Evolutionary conservation across 1,140 invertebrate species (phyloP).

Genomic region (Bombus impatiens): DNA sequence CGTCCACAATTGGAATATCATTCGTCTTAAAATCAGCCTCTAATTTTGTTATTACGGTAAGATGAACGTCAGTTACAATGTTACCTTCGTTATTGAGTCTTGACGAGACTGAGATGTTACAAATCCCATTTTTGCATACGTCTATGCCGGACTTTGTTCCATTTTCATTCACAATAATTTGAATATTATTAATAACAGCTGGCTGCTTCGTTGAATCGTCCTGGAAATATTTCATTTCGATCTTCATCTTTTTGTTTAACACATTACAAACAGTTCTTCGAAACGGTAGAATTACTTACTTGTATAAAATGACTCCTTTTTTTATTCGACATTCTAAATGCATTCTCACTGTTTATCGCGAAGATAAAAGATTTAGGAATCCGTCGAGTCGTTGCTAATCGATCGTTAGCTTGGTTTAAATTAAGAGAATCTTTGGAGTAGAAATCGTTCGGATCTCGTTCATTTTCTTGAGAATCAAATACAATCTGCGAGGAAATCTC

Average conservation of each 20-base stretch:
- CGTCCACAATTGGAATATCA: constrained; percentile 68
- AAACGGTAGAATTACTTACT: constrained; percentile 16
- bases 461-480: constrained; percentile 40
- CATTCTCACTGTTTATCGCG: not conserved
- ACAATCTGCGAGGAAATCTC: constrained; percentile 56
- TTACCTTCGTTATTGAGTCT: constrained; percentile 57
- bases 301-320: not conserved
- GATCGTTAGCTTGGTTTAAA: not conserved
- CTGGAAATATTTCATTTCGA: constrained; percentile 8
- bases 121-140: constrained; percentile 56
- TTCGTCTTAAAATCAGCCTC: constrained; percentile 30
- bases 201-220: not conserved
- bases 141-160: constrained; percentile 26
- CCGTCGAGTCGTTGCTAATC: not conserved
- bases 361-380: not conserved
- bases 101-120: constrained; percentile 57
- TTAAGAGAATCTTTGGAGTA: not conserved
- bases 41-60: constrained; percentile 60
- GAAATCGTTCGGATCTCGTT: not conserved
- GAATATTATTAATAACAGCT: constrained; percentile 59
- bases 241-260: not conserved
- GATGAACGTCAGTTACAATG: constrained; percentile 60
- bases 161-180: constrained; percentile 54
- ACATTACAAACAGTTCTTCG: not conserved
- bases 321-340: not conserved